Percentiles rank a stretch among this genome's conserved stretches.
Evolutionary conservation across 2,797 vertebrate species (phyloP).

Genomic region (Sebastes hubbsi): DNA sequence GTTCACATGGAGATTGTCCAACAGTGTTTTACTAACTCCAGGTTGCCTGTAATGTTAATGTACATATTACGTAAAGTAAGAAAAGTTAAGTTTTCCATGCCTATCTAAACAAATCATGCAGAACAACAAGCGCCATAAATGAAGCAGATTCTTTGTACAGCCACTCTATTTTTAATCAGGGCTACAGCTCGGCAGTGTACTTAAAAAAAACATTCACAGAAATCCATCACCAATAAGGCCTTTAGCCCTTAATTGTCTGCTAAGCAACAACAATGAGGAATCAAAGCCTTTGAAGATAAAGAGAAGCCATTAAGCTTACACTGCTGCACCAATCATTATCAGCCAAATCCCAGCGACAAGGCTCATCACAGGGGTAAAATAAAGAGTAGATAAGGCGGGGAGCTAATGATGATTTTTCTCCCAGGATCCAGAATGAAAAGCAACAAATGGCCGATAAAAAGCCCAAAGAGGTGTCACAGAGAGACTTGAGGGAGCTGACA

Average conservation of each 20-base stretch:
- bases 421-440: conserved; percentile 59
- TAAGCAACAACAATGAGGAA: conserved; percentile 76
- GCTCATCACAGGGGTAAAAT: conserved; percentile 71
- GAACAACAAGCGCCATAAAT: not conserved
- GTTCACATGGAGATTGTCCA: not conserved
- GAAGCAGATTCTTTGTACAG: conserved; percentile 1
- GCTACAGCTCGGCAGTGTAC: conserved; percentile 21
- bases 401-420: conserved; percentile 73
- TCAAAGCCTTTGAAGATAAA: conserved; percentile 81
- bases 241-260: conserved; percentile 74
- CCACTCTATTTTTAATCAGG: conserved; percentile 36
- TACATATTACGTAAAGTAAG: not conserved
- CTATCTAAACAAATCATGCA: not conserved
- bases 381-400: conserved; percentile 71
- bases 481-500: conserved; percentile 59
- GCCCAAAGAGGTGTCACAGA: conserved; percentile 62
- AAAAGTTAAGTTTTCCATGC: not conserved
- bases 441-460: conserved; percentile 69
- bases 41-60: not conserved
- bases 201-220: conserved; percentile 46
- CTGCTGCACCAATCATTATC: conserved; percentile 77
- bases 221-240: conserved; percentile 67
- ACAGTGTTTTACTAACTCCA: not conserved
- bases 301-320: conserved; percentile 76
- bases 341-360: conserved; percentile 74